Percentiles rank a stretch among this genome's conserved stretches.
phyloP scores from a whole-genome alignment of 2,797 vertebrate genomes.

The Sebastes alutus region DNA sequence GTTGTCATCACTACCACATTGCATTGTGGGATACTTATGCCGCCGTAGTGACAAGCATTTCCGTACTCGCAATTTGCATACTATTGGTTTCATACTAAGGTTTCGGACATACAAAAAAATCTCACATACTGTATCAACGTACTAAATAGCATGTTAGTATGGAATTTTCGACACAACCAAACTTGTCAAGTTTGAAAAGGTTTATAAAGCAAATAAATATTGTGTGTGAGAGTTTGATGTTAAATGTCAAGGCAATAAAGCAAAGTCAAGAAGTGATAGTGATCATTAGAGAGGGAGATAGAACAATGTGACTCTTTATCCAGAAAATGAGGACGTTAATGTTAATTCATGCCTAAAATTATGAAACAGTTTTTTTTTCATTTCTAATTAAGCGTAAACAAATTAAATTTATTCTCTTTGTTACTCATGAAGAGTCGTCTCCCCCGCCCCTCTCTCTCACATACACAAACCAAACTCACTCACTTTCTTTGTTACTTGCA shows the following conservation, averaged over 20 bases:
- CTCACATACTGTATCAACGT: too few species aligned
- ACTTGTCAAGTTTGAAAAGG: too few species aligned
- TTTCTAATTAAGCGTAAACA: constrained; percentile 22
- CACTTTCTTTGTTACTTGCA: background rate
- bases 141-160: too few species aligned
- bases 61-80: too few species aligned
- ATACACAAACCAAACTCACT: background rate
- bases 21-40: too few species aligned
- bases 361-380: constrained; percentile 1
- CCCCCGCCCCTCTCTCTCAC: background rate
- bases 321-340: constrained; percentile 7
- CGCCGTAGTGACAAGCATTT: too few species aligned
- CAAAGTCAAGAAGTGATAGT: background rate
- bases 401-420: constrained; percentile 18
- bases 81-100: too few species aligned
- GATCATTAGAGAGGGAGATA: background rate
- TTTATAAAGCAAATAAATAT: background rate
- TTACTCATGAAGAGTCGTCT: background rate
- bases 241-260: background rate
- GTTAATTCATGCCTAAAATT: constrained; percentile 30
- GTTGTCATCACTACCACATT: too few species aligned
- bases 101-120: too few species aligned
- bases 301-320: background rate
- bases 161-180: too few species aligned
- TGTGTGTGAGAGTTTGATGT: background rate